Base-by-base conservation (phyloP, 2,888 invertebrate genomes). In the Saturnia pavonia region DNA sequence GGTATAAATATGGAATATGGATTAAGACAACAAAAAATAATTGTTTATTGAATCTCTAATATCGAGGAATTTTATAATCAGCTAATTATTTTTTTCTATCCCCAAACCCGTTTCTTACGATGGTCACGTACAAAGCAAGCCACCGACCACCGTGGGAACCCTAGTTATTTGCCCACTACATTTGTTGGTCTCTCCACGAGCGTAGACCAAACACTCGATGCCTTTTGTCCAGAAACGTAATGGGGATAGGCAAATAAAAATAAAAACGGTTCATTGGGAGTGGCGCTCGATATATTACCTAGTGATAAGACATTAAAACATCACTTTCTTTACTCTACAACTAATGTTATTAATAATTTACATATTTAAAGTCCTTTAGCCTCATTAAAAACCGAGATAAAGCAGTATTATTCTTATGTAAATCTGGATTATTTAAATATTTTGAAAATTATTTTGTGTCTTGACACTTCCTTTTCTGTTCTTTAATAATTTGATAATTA, bases 201-300 rank as follows among this genome's bases (percentile, higher is more conserved):
- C 78, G 81, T 82, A 81, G 86, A 82, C 89, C 88, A 92, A 93
- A 93, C 92, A 92, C 93, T 93, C 86, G 81, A 91, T 83, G 87
- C 85, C 91, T 89, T 91, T 93, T 93, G 92, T 93, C 91, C 91
- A 85, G 90, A 90, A 91, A 90, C 87, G 88, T 93, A 92, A 94
- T 92, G 92, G 92, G 91, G 83, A 92, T 89, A 89, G 88, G 87
- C 86, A 93, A 92, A 92, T 90, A 92, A 86, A 86, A 87, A 83
- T 80, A 85, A 76, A 78, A 83, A 82, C 79, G 79, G 83, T 81
- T 82, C 83, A 83, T 84, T 85, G 81, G 83, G 79, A 75, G 80
- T 83, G 90, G 90, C 91, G 90, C 88, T 89, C 48, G 57, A 48
- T 57, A 67, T 25, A 57, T 51, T 54, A n/a, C n/a, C n/a, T n/a